A percentile compares a stretch with the other conserved stretches of the same genome.
phyloP scores from a whole-genome alignment of 2,797 vertebrate species.

The Acipenser ruthenus region DNA sequence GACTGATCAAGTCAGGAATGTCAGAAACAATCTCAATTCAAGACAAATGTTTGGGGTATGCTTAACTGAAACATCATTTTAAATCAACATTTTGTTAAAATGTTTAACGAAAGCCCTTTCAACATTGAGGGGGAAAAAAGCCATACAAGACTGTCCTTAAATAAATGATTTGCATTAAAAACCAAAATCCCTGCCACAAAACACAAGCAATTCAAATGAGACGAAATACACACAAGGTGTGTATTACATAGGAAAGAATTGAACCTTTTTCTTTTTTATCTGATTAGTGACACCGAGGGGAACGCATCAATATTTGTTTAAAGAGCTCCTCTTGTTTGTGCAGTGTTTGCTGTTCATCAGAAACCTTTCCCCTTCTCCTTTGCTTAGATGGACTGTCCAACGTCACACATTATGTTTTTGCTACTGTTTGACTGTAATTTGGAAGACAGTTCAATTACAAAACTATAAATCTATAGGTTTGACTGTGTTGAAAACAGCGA shows the following conservation, averaged over 20 bases:
- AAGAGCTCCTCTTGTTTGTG: conserved; percentile 32
- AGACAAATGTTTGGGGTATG: conserved; percentile 38
- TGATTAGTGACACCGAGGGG: conserved; percentile 49
- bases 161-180: too few species aligned
- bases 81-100: conserved; percentile 54
- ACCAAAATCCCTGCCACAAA: too few species aligned
- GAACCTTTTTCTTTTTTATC: conserved; percentile 33
- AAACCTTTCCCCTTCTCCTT: conserved; percentile 27
- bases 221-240: conserved; percentile 31
- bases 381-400: conserved; percentile 20
- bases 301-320: conserved; percentile 16
- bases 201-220: conserved; percentile 6
- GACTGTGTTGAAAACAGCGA: neutral
- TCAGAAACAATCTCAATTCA: too few species aligned
- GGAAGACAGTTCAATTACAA: conserved; percentile 48
- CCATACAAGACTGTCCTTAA: too few species aligned
- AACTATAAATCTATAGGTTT: conserved; percentile 38
- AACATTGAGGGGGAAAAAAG: conserved; percentile 28
- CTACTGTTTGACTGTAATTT: conserved; percentile 47
- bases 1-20: too few species aligned
- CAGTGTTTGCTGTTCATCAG: conserved; percentile 29
- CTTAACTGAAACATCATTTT: conserved; percentile 69
- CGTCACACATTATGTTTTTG: conserved; percentile 30
- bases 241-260: conserved; percentile 53
- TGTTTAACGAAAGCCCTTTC: conserved; percentile 41